Base-by-base conservation (phyloP, 2,797 vertebrate species). In the Danio albolineatus region DNA sequence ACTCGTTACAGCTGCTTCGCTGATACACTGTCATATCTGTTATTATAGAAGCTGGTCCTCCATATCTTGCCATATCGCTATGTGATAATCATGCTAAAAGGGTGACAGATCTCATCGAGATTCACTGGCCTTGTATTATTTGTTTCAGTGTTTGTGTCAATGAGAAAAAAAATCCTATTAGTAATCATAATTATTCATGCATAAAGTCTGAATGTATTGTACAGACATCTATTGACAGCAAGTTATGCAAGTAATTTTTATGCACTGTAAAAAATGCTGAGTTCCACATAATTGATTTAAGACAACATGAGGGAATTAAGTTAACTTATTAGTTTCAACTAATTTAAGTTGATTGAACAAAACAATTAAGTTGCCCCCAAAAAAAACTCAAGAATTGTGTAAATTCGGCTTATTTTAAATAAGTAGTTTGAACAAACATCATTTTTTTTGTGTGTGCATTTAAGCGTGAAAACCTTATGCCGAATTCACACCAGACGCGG, bases 1-100 rank as follows among this genome's bases (percentile, higher is more conserved):
- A 49, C 49, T 69, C 19, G 39, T 73, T 77, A 51, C 60, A 69
- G 53, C 19, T 48, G 53, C 57, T 77, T 69, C 10, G 9, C 75
- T 59, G 1, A 1, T 21, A 21, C 10, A 19, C 64, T 36, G 10
- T 36, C 43, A n/a, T 81, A 48, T 61, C 49, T 56, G 66, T 73
- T 51, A 51, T 49, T 7, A 7, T 41, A 6, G 10, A 21, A 48
- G 7, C 28, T 56, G 74, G 39, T 46, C 66, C 2, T 7, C 46
- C 49, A 21, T 16, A 59, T 76, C 56, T 14, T 51, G 65, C 3
- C 48, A 59, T 38, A 19, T 67, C 38, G 12, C 41, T 56, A 10
- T 41, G 36, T 61, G 46, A 53, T 51, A 59, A 57, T 28, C 10
- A n/a, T 53, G 51, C 38, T 54, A 51, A 76, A 46, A 39, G 53